A percentile compares a stretch with the other conserved stretches of the same genome.
These are phyloP conservation scores for Ctenosaura bakeri DNA, from an alignment of 2,797 vertebrate species.

Conservation along the genomic window DNA sequence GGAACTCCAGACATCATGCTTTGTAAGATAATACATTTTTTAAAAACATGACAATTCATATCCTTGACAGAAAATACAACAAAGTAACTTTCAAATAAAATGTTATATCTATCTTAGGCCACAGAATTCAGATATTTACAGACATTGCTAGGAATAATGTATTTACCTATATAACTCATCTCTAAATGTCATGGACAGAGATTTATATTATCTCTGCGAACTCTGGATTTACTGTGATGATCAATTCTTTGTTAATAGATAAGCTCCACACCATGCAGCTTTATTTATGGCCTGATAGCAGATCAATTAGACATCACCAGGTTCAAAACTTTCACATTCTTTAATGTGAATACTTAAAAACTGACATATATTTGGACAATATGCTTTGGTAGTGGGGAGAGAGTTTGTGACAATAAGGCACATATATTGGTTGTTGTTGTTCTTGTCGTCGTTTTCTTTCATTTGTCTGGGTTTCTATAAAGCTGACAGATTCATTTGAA, in stretches of 20 bases:
- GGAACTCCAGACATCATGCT: no score
- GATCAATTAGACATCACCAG: slow-evolving; percentile 28
- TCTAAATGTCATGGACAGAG: slow-evolving; percentile 22
- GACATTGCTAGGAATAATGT: slow-evolving; percentile 38
- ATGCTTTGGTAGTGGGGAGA: not conserved
- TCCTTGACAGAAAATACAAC: not conserved
- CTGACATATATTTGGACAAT: slow-evolving; percentile 12
- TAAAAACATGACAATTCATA: not conserved
- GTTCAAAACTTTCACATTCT: slow-evolving; percentile 15
- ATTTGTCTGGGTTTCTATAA: not conserved
- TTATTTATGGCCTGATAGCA: slow-evolving; percentile 28
- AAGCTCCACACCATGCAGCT: slow-evolving; percentile 23
- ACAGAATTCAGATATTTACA: slow-evolving; percentile 39
- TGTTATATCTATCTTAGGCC: slow-evolving; percentile 4
- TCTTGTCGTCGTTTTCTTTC: not conserved
- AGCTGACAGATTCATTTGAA: slow-evolving; percentile 5
- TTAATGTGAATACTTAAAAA: slow-evolving; percentile 21
- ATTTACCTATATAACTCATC: slow-evolving; percentile 37
- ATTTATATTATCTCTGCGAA: slow-evolving; percentile 30
- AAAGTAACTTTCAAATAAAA: slow-evolving; percentile 28
- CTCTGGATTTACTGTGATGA: slow-evolving; percentile 22
- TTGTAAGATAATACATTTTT: not conserved
- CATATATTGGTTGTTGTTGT: not conserved
- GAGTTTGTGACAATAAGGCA: not conserved
- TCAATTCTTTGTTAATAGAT: slow-evolving; percentile 45